These are phyloP conservation scores for Istiophorus platypterus DNA, from an alignment of 2,113 vertebrate species.

Conservation along the genomic window DNA sequence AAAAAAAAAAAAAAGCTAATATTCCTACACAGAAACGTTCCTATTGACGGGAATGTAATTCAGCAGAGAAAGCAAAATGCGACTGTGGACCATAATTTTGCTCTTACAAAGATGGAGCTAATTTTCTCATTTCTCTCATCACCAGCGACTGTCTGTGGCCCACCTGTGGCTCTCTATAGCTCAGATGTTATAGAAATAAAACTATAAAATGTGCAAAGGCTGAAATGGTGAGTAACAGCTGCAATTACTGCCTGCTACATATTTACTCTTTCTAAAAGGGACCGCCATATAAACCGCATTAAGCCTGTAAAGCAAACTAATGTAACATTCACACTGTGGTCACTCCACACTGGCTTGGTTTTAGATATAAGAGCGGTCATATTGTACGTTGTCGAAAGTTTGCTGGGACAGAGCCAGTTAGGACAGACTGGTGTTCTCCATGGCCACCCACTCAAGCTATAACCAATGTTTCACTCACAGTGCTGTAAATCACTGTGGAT, in stretches of 20 bases:
- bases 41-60: background rate
- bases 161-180: background rate
- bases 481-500: background rate
- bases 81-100: background rate
- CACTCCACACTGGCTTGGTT: constrained; percentile 40
- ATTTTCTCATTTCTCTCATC: background rate
- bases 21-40: background rate
- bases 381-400: constrained; percentile 30
- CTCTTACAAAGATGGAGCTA: background rate
- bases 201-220: background rate
- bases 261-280: constrained; percentile 5
- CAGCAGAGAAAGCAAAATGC: background rate
- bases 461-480: constrained; percentile 16
- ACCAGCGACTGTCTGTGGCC: background rate
- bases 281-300: constrained; percentile 19
- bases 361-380: constrained; percentile 46
- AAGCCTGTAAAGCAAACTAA: constrained; percentile 17
- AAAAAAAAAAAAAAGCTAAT: too few relatives aligned
- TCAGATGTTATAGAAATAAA: background rate
- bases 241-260: constrained; percentile 6
- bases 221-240: background rate
- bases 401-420: constrained; percentile 18
- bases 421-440: constrained; percentile 15
- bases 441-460: constrained; percentile 37
- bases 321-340: constrained; percentile 17